phyloP scores from a whole-genome alignment of 2,113 vertebrate species.

The Labrus mixtus region DNA sequence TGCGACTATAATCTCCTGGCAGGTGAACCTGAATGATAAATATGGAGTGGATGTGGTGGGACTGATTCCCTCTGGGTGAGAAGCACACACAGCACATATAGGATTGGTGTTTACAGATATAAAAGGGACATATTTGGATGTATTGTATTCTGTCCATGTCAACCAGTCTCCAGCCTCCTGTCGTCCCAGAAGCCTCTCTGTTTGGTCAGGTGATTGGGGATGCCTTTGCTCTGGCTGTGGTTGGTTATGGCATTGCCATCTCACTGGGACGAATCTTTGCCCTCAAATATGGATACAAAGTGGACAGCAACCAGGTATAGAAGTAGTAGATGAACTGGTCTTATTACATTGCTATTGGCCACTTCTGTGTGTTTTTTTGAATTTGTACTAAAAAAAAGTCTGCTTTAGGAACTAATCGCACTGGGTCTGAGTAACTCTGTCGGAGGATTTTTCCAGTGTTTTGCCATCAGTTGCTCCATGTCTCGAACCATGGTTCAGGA shows the following conservation, averaged over 20 bases:
- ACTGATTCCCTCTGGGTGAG: slow-evolving; percentile 91
- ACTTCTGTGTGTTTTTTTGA: neutral
- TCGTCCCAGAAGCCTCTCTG: slow-evolving; percentile 73
- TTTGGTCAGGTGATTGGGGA: slow-evolving; percentile 88
- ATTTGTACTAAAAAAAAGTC: too few species aligned
- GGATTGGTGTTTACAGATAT: neutral
- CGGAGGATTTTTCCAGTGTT: slow-evolving; percentile 92
- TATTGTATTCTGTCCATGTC: slow-evolving; percentile 9
- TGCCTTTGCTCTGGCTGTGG: slow-evolving; percentile 92
- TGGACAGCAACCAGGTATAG: slow-evolving; percentile 95
- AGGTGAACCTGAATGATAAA: slow-evolving; percentile 72
- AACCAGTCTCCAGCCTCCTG: slow-evolving; percentile 87
- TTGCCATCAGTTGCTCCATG: slow-evolving; percentile 95
- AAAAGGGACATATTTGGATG: neutral
- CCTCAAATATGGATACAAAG: slow-evolving; percentile 93
- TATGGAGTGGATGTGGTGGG: slow-evolving; percentile 90
- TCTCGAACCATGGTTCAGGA: slow-evolving; percentile 93
- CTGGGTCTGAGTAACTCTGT: slow-evolving; percentile 91
- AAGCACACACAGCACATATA: slow-evolving; percentile 1
- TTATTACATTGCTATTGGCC: neutral
- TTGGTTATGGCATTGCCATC: slow-evolving; percentile 94
- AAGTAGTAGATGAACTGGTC: neutral
- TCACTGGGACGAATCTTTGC: slow-evolving; percentile 96
- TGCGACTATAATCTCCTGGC: slow-evolving; percentile 90
- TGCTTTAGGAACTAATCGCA: slow-evolving; percentile 90